A percentile compares a stretch with the other conserved stretches of the same genome.
These are phyloP conservation scores for Patagioenas fasciata DNA, from an alignment of 2,113 vertebrate genomes.

Conservation along the genomic window DNA sequence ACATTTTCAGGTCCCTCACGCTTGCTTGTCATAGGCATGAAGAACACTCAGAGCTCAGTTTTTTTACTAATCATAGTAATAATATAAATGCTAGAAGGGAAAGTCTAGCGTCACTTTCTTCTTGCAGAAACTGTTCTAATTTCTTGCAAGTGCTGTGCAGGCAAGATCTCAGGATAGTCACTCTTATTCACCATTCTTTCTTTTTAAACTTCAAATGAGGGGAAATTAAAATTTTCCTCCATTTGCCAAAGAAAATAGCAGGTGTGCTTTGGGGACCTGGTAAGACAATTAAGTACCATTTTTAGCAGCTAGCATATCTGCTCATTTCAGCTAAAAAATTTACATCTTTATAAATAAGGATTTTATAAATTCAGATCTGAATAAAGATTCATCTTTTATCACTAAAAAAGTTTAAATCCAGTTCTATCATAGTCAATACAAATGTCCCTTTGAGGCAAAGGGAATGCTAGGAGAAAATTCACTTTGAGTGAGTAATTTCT, in stretches of 20 bases:
- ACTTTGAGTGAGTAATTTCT: background rate
- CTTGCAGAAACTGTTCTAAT: background rate
- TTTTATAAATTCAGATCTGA: background rate
- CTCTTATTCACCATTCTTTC: background rate
- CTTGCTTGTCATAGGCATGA: background rate
- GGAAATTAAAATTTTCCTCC: slow-evolving; percentile 30
- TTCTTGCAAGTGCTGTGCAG: background rate
- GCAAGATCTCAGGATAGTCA: background rate
- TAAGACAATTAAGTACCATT: background rate
- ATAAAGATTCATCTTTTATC: background rate
- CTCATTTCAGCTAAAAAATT: background rate
- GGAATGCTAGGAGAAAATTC: background rate
- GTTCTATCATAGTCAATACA: background rate
- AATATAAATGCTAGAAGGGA: background rate
- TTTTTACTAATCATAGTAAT: background rate
- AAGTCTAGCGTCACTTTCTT: background rate
- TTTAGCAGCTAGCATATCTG: background rate
- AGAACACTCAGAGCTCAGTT: background rate
- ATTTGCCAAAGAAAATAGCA: slow-evolving; percentile 18
- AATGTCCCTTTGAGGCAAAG: background rate
- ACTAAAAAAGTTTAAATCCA: background rate
- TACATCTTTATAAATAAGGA: slow-evolving; percentile 8
- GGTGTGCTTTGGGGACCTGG: background rate
- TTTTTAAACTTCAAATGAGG: background rate
- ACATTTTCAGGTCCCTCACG: background rate